Conservation (phyloP, 92 coral and sea anemone species). For the Ricordea florida region DNA sequence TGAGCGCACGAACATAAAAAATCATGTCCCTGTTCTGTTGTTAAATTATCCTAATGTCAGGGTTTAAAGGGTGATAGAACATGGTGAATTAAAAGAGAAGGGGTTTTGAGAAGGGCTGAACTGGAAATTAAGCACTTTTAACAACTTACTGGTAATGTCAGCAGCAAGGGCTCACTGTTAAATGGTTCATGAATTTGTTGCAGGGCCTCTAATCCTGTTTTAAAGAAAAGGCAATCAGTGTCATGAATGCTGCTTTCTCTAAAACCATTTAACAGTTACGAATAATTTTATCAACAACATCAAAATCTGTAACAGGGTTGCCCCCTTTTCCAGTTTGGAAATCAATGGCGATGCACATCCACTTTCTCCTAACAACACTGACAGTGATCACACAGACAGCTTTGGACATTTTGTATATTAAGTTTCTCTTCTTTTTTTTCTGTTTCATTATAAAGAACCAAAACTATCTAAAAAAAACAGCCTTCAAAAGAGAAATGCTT, state of each 20-base stretch:
- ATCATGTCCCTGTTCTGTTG: no score
- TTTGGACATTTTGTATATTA: background rate
- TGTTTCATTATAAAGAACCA: no score
- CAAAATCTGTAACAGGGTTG: background rate
- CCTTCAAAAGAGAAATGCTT: background rate
- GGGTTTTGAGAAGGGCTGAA: background rate
- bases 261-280: background rate
- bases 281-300: background rate
- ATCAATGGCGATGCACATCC: background rate
- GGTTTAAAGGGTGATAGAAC: no score
- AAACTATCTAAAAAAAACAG: no score
- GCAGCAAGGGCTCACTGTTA: background rate
- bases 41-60: no score
- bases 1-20: no score
- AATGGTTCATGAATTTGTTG: background rate
- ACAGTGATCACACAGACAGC: no score
- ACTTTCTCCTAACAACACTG: no score
- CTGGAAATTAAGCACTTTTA: background rate
- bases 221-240: background rate
- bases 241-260: background rate
- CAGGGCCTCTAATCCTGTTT: background rate
- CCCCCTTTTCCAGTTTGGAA: background rate
- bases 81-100: background rate
- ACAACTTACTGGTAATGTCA: conserved; percentile 11
- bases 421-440: background rate